phyloP scores from a whole-genome alignment of 2,888 invertebrate genomes.

The Rhagonycha fulva region DNA sequence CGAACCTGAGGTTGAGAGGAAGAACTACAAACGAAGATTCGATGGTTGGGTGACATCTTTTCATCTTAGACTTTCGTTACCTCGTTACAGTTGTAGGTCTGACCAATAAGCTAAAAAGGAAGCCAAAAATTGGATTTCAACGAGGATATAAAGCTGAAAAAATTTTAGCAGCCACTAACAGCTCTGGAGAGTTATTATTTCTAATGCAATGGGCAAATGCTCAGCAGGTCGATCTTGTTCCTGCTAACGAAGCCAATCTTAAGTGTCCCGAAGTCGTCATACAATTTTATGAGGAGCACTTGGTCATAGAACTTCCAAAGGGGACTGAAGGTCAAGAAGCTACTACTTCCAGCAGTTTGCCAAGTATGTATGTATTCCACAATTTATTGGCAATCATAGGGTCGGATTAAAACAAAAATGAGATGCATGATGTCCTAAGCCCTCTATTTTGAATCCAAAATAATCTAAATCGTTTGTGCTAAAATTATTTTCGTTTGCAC shows the following conservation, averaged over 20 bases:
- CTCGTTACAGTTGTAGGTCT: background rate
- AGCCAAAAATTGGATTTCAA: slow-evolving; percentile 75
- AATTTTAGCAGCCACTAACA: slow-evolving; percentile 91
- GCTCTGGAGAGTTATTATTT: slow-evolving; percentile 74
- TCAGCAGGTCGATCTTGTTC: slow-evolving; percentile 70
- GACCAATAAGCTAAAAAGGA: slow-evolving; percentile 45
- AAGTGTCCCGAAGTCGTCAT: slow-evolving; percentile 72
- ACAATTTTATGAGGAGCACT: slow-evolving; percentile 71
- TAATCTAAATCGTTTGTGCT: too few relatives aligned
- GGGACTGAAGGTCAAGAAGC: background rate
- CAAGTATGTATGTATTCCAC: background rate
- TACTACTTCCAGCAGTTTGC: background rate
- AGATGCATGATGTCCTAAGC: too few relatives aligned
- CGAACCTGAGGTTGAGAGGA: slow-evolving; percentile 49
- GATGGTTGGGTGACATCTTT: background rate
- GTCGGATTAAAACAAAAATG: background rate
- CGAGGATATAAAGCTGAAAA: slow-evolving; percentile 81
- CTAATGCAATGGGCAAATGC: slow-evolving; percentile 72
- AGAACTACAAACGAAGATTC: background rate
- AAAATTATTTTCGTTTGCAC: too few relatives aligned
- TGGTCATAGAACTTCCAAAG: slow-evolving; percentile 45
- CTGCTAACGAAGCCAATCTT: slow-evolving; percentile 67
- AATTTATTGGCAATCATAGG: background rate
- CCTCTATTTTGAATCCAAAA: too few relatives aligned
- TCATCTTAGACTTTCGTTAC: background rate